A percentile compares a stretch with the other conserved stretches of the same genome.
Conservation (phyloP, 2,113 vertebrate species). For the Boleophthalmus pectinirostris region DNA sequence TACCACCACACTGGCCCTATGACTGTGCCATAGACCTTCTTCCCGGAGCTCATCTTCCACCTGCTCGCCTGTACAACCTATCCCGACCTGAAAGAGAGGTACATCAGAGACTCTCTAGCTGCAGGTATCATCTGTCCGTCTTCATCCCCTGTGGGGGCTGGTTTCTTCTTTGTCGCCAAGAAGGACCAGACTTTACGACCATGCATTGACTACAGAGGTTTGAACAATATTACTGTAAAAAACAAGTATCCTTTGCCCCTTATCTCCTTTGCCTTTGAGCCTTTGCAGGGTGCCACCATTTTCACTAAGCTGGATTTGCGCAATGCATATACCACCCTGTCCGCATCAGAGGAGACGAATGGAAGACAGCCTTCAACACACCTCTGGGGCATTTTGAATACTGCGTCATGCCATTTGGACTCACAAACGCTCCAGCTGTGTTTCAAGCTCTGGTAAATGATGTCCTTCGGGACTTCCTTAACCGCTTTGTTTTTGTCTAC, state of each 20-base stretch:
- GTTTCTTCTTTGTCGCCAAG: background rate
- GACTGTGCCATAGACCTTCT: no score
- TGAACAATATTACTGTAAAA: background rate
- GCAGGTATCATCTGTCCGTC: background rate
- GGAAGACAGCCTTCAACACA: no score
- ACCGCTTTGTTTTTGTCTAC: background rate
- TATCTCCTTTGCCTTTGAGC: background rate
- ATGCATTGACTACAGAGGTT: background rate
- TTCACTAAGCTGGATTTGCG: constrained; percentile 13
- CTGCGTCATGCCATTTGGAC: no score
- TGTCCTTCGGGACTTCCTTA: background rate
- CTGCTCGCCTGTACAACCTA: no score
- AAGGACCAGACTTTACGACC: background rate
- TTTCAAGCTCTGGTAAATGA: no score
- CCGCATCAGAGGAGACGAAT: fast-evolving
- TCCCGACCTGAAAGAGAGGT: no score
- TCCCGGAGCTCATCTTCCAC: no score
- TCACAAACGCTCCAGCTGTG: no score
- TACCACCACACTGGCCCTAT: no score
- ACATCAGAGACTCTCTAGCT: no score
- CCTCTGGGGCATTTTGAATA: no score
- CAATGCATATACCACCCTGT: constrained; percentile 15
- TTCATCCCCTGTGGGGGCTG: background rate
- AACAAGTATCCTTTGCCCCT: background rate
- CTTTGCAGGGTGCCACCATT: background rate